A percentile compares a stretch with the other conserved stretches of the same genome.
Conservation (phyloP, 53 echinoderm and acorn worm genomes). For the Temnopleurus reevesii region DNA sequence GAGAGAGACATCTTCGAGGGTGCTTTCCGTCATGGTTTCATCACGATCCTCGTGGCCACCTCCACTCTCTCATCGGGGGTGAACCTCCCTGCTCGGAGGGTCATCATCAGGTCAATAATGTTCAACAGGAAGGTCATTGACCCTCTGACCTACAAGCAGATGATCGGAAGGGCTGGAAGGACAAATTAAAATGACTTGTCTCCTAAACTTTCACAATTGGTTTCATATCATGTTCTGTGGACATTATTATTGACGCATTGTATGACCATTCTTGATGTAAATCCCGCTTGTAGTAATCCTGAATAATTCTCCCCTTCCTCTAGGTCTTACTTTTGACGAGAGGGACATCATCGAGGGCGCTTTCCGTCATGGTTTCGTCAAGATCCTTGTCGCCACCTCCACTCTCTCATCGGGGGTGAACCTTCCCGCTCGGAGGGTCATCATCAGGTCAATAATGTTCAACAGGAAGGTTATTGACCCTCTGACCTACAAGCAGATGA, state of each 20-base stretch:
- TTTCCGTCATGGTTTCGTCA: conserved; percentile 77
- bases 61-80: conserved; percentile 99
- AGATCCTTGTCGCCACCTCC: conserved; percentile 90
- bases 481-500: conserved; percentile 90
- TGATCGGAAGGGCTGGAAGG: conserved; percentile 95
- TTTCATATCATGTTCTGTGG: no score
- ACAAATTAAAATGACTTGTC: no score
- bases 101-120: conserved; percentile 92
- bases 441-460: conserved; percentile 88
- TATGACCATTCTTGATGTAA: no score
- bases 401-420: conserved; percentile 96
- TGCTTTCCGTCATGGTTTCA: conserved; percentile 82
- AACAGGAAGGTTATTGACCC: conserved; percentile 89
- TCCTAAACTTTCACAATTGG: no score
- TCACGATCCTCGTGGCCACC: conserved; percentile 93
- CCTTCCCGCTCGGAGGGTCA: conserved; percentile 90
- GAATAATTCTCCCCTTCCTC: no score
- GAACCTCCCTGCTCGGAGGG: conserved; percentile 94
- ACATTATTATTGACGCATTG: no score
- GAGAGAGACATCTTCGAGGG: conserved; percentile 98
- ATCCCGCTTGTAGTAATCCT: neutral
- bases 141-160: conserved; percentile 89
- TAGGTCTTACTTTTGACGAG: conserved; percentile 95
- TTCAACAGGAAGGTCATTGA: conserved; percentile 96
- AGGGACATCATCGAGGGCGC: conserved; percentile 94